Conservation (phyloP, 2,888 invertebrate species). For the Eupithecia insigniata region DNA sequence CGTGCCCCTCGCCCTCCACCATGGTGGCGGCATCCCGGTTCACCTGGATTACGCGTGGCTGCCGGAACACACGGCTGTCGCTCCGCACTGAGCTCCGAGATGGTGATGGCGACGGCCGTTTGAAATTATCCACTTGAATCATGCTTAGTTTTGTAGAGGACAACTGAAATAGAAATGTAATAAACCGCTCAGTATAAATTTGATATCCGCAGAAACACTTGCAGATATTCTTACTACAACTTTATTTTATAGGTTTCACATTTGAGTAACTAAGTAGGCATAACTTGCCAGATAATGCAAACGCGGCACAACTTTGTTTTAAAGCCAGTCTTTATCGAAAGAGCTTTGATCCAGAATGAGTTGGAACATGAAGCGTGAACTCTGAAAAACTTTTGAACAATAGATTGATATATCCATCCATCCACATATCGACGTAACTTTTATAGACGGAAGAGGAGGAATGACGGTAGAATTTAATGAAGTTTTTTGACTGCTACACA, state of each 20-base stretch:
- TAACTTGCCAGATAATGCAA: conserved; percentile 27
- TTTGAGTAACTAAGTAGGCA: neutral
- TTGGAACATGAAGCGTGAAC: conserved; percentile 39
- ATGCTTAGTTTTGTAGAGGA: conserved; percentile 50
- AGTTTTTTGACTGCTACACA: neutral
- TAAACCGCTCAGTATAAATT: neutral
- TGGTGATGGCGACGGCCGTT: conserved; percentile 79
- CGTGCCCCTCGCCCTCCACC: conserved; percentile 72
- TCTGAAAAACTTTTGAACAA: conserved; percentile 42
- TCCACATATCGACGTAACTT: neutral
- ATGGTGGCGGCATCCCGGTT: conserved; percentile 81
- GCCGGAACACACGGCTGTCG: conserved; percentile 74
- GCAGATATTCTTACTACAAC: neutral
- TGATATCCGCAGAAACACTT: neutral
- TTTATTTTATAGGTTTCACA: neutral
- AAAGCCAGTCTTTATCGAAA: conserved; percentile 41
- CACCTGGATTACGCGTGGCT: conserved; percentile 79
- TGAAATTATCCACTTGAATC: conserved; percentile 78
- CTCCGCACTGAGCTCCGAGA: conserved; percentile 78
- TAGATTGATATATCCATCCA: conserved; percentile 2
- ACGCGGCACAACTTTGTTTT: conserved; percentile 40
- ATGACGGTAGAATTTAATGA: conserved; percentile 10
- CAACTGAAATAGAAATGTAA: conserved; percentile 28
- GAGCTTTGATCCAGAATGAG: conserved; percentile 44
- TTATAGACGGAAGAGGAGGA: conserved; percentile 27